Conservation (phyloP, 2,113 vertebrate genomes). For the Chaetops frenatus region DNA sequence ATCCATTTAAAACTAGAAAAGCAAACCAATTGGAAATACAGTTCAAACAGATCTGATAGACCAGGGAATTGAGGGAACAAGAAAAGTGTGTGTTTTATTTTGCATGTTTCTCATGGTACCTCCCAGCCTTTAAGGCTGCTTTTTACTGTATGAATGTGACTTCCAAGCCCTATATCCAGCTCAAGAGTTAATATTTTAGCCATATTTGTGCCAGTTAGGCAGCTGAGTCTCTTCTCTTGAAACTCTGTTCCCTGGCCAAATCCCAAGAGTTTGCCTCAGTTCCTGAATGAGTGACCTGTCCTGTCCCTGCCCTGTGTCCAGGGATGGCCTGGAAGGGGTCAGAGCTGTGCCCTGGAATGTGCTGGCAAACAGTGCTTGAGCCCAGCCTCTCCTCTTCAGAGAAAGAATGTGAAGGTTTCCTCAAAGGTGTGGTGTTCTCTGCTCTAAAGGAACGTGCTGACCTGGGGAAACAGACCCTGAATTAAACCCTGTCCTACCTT, state of each 20-base stretch:
- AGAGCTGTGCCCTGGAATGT: not conserved
- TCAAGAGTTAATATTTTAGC: not conserved
- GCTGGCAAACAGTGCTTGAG: not conserved
- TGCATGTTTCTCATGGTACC: not conserved
- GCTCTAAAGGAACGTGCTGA: not conserved
- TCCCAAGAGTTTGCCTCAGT: not conserved
- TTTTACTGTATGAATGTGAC: not conserved
- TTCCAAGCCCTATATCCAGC: not conserved
- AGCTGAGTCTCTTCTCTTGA: not conserved
- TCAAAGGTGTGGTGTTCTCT: not conserved
- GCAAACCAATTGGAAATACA: not conserved
- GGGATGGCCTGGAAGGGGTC: not conserved
- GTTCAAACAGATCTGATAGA: not conserved
- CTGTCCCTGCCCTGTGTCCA: not conserved
- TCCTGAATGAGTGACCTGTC: not conserved
- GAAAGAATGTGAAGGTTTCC: not conserved
- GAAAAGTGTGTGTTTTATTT: not conserved
- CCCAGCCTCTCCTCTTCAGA: not conserved
- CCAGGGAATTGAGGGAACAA: not conserved
- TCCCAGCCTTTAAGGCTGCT: not conserved
- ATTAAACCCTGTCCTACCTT: not conserved
- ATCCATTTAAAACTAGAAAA: slow-evolving; percentile 41
- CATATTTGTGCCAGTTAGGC: not conserved
- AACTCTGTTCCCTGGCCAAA: not conserved
- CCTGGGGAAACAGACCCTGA: not conserved